Evolutionary conservation across 2,888 invertebrate genomes (phyloP), one percentile per base, ranked within the genome.

Genomic region (Pristionchus exspectatus): DNA sequence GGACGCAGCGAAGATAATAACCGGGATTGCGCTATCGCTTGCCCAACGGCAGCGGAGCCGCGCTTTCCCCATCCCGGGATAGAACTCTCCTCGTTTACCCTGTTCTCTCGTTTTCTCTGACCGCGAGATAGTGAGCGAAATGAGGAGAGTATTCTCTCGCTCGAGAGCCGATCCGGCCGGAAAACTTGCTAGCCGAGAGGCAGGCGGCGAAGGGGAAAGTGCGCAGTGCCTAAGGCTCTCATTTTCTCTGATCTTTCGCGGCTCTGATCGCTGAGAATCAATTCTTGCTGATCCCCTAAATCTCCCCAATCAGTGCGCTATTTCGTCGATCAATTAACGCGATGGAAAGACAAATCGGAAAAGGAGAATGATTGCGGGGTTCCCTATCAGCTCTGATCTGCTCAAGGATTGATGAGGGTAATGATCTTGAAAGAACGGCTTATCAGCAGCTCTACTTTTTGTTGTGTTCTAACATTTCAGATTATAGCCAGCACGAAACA

Each of bases 21-120:
- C 81, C 81, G 50, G 81, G 81, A 81, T 81, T 81, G 81, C 81
- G 81, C 81, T 81, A 54, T 81, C 81, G 24, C 14, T n/a, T n/a
- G 1, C 24, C 81, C 81, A 50, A 81, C 50, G 81, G 81, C 81
- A 81, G 50, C 38, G 38, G 3, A 77, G 12, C 2, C 9, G 10
- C n/a, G 27, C 27, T 27, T 74, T 74, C 38, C 38, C 38, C 74
- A 21, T 72, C n/a, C n/a, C 18, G 38, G 81, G 81, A 81, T 81
- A 24, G 21, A 4, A n/a, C 50, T 81, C n/a, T 81, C 81, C 27
- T 81, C 50, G 2, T 81, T 81, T 81, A 3, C 0, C 50, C 24
- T 24, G 21, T 0, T 81, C 50, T 81, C 50, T 50, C 50, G 12
- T 27, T 24, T 21, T 74, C 38, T 50, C 50, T 50, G n/a, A 4